Evolutionary conservation across 2,888 invertebrate genomes (phyloP).

Genomic region (Eupithecia centaureata): DNA sequence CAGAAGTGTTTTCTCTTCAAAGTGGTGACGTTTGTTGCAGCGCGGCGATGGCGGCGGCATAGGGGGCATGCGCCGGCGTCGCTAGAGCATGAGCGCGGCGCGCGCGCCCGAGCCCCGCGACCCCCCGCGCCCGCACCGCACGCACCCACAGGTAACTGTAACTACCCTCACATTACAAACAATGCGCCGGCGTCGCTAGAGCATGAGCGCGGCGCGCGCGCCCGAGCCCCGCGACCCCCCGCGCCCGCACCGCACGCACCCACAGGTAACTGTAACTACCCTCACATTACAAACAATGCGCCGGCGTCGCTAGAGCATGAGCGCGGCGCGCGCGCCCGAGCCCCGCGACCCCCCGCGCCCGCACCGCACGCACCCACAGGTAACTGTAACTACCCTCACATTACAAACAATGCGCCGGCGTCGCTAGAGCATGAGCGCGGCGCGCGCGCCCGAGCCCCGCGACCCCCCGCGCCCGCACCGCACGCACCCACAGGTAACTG

Average conservation of each 20-base stretch:
- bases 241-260: slow-evolving; percentile 73
- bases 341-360: slow-evolving; percentile 77
- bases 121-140: slow-evolving; percentile 74
- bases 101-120: slow-evolving; percentile 79
- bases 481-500: slow-evolving; percentile 70
- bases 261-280: slow-evolving; percentile 60
- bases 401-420: slow-evolving; percentile 73
- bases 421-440: slow-evolving; percentile 80
- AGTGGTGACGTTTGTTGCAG: slow-evolving; percentile 53
- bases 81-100: slow-evolving; percentile 81
- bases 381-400: slow-evolving; percentile 44
- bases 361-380: slow-evolving; percentile 73
- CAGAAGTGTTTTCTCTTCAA: background rate
- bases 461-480: slow-evolving; percentile 76
- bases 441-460: slow-evolving; percentile 79
- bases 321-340: slow-evolving; percentile 80
- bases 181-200: slow-evolving; percentile 77
- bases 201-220: slow-evolving; percentile 81
- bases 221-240: slow-evolving; percentile 76
- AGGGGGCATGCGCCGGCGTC: slow-evolving; percentile 73
- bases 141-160: slow-evolving; percentile 68
- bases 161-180: background rate
- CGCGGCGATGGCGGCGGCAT: slow-evolving; percentile 63
- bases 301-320: slow-evolving; percentile 77
- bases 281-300: slow-evolving; percentile 61